Evolutionary conservation across 1,140 invertebrate genomes (phyloP).

Genomic region (Aethina tumida): DNA sequence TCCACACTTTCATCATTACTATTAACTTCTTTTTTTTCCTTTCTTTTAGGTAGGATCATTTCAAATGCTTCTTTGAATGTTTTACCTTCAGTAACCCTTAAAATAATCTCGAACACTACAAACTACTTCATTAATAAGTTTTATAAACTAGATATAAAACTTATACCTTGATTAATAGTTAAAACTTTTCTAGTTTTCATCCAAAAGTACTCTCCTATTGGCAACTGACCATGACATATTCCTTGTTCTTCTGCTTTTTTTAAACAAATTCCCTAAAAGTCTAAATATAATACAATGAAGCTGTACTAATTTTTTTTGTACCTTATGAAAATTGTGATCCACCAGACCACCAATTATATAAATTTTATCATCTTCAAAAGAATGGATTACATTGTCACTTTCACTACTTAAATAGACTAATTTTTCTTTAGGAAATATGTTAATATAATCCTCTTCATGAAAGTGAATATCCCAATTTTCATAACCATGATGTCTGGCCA

Average conservation of each 20-base stretch:
- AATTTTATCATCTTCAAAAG: constrained; percentile 64
- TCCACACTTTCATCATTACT: not conserved
- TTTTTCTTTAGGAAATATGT: constrained; percentile 62
- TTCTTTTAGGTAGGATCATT: constrained; percentile 65
- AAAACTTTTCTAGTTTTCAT: constrained; percentile 92
- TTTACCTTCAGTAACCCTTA: constrained; percentile 64
- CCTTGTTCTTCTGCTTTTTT: constrained; percentile 67
- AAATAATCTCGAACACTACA: constrained; percentile 87
- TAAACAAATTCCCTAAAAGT: constrained; percentile 71
- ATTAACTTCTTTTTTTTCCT: constrained; percentile 15
- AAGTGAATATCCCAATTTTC: constrained; percentile 90
- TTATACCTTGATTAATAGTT: constrained; percentile 87
- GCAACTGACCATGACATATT: constrained; percentile 75
- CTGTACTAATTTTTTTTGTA: constrained; percentile 30
- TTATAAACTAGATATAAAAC: constrained; percentile 2
- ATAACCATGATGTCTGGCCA: constrained; percentile 78
- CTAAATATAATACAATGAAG: constrained; percentile 9
- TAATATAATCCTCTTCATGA: constrained; percentile 51
- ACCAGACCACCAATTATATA: constrained; percentile 96
- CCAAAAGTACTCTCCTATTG: constrained; percentile 81
- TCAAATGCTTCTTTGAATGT: constrained; percentile 81
- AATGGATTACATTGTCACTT: constrained; percentile 77
- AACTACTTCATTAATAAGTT: constrained; percentile 24
- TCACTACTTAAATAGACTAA: constrained; percentile 92
- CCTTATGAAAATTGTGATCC: constrained; percentile 94